Evolutionary conservation across 2,888 invertebrate species (phyloP).

Genomic region (Himalopsyche tibetana): DNA sequence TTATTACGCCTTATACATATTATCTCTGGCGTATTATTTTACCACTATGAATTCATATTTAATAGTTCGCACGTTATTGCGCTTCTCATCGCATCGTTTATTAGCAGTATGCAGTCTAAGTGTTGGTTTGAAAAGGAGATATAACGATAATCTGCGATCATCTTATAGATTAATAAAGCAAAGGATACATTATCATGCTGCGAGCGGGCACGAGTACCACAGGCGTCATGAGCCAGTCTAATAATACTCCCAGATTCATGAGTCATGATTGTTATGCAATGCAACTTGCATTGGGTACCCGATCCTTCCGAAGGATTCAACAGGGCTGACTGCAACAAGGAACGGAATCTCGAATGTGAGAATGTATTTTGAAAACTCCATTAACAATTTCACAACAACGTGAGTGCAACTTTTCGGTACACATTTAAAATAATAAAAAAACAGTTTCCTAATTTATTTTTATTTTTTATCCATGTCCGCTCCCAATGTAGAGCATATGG

Average conservation of each 20-base stretch:
- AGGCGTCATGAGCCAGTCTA: constrained; percentile 49
- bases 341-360: neutral
- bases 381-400: too few relatives aligned
- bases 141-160: constrained; percentile 35
- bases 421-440: too few relatives aligned
- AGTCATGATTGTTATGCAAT: constrained; percentile 55
- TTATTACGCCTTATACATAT: too few relatives aligned
- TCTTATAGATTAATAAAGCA: constrained; percentile 49
- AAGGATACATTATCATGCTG: constrained; percentile 45
- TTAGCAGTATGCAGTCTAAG: neutral
- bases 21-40: too few relatives aligned
- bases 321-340: constrained; percentile 50
- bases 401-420: too few relatives aligned
- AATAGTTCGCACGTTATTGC: constrained; percentile 6
- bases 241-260: constrained; percentile 56
- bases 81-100: neutral
- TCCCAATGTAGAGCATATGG: too few relatives aligned
- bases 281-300: constrained; percentile 45
- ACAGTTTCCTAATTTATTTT: too few relatives aligned
- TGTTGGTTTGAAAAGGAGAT: neutral
- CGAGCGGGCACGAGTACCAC: neutral
- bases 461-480: too few relatives aligned
- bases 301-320: constrained; percentile 31
- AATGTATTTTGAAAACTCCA: too few relatives aligned
- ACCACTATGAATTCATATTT: too few relatives aligned